Evolutionary conservation across 2,113 vertebrate species (phyloP).

Genomic region (Forbesichthys agassizii): DNA sequence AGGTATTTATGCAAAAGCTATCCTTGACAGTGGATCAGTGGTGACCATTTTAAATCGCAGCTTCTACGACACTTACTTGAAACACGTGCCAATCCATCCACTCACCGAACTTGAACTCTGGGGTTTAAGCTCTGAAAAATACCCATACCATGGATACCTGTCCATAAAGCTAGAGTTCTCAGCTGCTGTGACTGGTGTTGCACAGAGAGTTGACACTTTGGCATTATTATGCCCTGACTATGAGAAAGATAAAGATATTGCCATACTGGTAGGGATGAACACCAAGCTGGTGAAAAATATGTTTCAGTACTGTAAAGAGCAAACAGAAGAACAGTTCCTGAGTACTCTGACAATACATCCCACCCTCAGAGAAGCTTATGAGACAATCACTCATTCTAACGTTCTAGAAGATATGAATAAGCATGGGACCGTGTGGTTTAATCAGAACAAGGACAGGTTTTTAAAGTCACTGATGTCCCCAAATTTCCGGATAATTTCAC

Average conservation of each 20-base stretch:
- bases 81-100: constrained; percentile 17
- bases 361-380: constrained; percentile 21
- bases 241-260: background rate
- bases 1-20: constrained; percentile 15
- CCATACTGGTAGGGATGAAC: constrained; percentile 21
- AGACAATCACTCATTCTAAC: background rate
- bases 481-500: constrained; percentile 14
- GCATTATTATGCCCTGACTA: constrained; percentile 23
- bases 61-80: constrained; percentile 24
- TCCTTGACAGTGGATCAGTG: constrained; percentile 10
- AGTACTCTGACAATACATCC: constrained; percentile 21
- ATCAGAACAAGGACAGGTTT: background rate
- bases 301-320: constrained; percentile 13
- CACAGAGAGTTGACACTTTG: constrained; percentile 13
- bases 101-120: constrained; percentile 25
- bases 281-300: constrained; percentile 22
- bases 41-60: constrained; percentile 22
- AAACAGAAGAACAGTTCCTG: constrained; percentile 24
- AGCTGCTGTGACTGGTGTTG: background rate
- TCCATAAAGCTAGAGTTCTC: constrained; percentile 16
- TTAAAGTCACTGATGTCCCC: background rate
- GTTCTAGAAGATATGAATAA: background rate
- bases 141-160: constrained; percentile 29
- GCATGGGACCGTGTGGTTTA: constrained; percentile 31
- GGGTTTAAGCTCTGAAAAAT: constrained; percentile 23